These are phyloP conservation scores for Drosophila trapezifrons DNA, from an alignment of 1,140 invertebrate genomes.

Conservation along the genomic window DNA sequence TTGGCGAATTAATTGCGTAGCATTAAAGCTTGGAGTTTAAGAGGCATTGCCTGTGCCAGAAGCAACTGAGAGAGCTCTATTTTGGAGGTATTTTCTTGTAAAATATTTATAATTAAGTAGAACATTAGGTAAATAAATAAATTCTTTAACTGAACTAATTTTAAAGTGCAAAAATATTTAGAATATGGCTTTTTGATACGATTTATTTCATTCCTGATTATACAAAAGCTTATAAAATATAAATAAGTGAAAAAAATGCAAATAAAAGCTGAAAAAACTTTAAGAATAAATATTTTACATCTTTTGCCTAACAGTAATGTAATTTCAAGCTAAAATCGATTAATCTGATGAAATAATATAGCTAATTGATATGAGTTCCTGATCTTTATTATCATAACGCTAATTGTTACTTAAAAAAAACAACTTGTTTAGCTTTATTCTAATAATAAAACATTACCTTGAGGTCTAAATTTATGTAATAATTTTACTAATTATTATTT, in stretches of 20 bases:
- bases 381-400: not conserved
- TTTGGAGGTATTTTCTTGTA: not conserved
- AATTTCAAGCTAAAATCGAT: not conserved
- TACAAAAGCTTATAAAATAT: not conserved
- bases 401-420: not conserved
- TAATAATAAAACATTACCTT: not conserved
- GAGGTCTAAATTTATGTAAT: not conserved
- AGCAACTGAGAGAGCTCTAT: not conserved
- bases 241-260: not conserved
- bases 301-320: not conserved
- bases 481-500: not conserved
- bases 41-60: not conserved
- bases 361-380: not conserved
- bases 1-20: slow-evolving; percentile 2
- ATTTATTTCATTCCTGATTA: not conserved
- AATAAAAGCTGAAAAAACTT: not conserved
- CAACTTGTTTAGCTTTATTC: not conserved
- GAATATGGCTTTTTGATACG: too few species aligned
- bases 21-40: slow-evolving; percentile 15
- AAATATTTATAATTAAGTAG: not conserved
- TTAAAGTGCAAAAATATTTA: not conserved
- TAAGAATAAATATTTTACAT: not conserved
- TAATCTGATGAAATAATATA: not conserved
- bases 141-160: accelerated
- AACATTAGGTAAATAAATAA: not conserved